These are phyloP conservation scores for Silurus glanis DNA, from an alignment of 2,113 vertebrate genomes.

Conservation along the genomic window DNA sequence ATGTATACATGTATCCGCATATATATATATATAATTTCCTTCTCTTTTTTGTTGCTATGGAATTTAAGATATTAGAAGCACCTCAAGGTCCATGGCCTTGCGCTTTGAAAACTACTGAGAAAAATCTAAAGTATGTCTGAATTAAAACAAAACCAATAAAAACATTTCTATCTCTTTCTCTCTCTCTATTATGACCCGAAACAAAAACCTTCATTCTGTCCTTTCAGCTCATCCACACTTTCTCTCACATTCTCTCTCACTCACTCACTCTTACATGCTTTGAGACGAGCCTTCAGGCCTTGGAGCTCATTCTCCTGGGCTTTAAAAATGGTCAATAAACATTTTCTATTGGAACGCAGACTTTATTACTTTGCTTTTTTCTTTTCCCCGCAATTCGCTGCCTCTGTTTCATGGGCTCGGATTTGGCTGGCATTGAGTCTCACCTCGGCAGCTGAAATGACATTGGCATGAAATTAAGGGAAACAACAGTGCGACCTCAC, in stretches of 20 bases:
- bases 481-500: constrained; percentile 19
- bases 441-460: constrained; percentile 30
- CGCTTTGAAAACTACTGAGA: constrained; percentile 28
- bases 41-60: not conserved
- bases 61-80: constrained; percentile 2
- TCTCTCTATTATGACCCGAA: constrained; percentile 1
- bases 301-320: not conserved
- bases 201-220: constrained; percentile 31
- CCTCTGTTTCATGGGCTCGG: constrained; percentile 19
- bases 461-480: constrained; percentile 33
- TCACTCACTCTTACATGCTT: not conserved
- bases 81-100: constrained; percentile 29
- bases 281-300: not conserved
- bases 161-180: not conserved
- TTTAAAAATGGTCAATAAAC: constrained; percentile 24
- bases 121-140: constrained; percentile 24
- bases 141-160: constrained; percentile 18
- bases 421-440: constrained; percentile 30
- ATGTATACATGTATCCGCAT: not conserved
- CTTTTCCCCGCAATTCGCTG: constrained; percentile 1
- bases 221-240: constrained; percentile 34
- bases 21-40: not conserved
- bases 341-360: constrained; percentile 29
- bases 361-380: constrained; percentile 26
- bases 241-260: not conserved